Evolutionary conservation across 2,797 vertebrate genomes (phyloP), one percentile per base, ranked within the genome.

Genomic region (Enteromius radiatus): DNA sequence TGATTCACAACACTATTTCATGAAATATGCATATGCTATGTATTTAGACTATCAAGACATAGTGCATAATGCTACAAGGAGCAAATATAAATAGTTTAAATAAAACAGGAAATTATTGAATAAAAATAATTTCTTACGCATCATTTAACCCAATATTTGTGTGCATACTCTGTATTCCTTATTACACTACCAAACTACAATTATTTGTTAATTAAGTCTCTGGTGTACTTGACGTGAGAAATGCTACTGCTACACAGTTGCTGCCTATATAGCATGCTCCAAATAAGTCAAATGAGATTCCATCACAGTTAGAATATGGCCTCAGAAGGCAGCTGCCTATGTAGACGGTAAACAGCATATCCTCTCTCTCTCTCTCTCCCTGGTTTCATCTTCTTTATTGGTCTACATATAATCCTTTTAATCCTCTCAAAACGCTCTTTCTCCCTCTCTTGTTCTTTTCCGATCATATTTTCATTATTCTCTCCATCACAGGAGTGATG

Each of bases 361-460:
- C 64, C 43, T 43, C 43, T 43, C 43, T 38, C 36, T 38, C 36
- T 65, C 36, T 65, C 28, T 63, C 75, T 67, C 31, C 47, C 28
- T 75, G 59, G n/a, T 49, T 69, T 81, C 76, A 41, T 81, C 63
- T 47, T 81, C 56, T 83, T 73, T 76, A 84, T 65, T 41, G 78
- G 14, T 78, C 74, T 12, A 23, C 59, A 65, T 75, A 78, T 78
- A 86, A 86, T 85, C 87, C 69, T 59, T 80, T 81, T 76, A 88
- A 86, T 84, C 83, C 80, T 83, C 82, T 81, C 61, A 80, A 54
- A 52, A 65, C 76, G n/a, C 15, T 54, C 41, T 33, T 31, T 65
- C 65, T 31, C 70, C 56, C 69, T 80, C 15, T 65, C 31, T 54
- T 38, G 47, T 17, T 49, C 23, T 36, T 36, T 64, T 76, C 45